Evolutionary conservation across 2,888 invertebrate genomes (phyloP), one percentile per base, ranked within the genome.

Genomic region (Eupeodes latifasciatus): DNA sequence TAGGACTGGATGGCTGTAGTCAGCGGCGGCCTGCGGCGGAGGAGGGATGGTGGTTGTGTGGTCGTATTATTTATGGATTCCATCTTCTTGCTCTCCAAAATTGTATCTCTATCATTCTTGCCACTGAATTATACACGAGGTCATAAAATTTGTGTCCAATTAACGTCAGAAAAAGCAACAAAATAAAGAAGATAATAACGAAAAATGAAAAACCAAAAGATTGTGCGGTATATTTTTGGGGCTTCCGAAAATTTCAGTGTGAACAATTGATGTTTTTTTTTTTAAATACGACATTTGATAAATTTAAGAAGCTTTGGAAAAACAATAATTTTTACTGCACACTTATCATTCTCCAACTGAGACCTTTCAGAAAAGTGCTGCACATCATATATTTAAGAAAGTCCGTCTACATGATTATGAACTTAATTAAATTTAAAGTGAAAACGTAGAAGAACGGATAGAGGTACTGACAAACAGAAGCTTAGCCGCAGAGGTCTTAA

Each of bases 141-240:
- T 88, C 88, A 71, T 88, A 88, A 88, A 85, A 88, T 88, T 81
- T 88, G 81, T 85, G 85, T 88, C 85, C 88, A 88, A 88, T 88
- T 88, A 88, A 88, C 81, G 85, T 85, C 88, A 88, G 53, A 36
- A 62, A 66, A 71, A 55, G 55, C 72, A 47, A 36, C 4, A n/a
- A 19, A 19, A 53, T 59, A 14, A 27, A 27, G 27, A 27, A 27
- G 27, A 47, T 51, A 61, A 59, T 53, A 44, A 10, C 6, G 0
- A 36, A 59, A 59, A 49, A n/a, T 34, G 34, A 57, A 40, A 14
- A 40, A 78, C 51, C 12, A 27, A 57, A 78, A 19, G 53, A 57
- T 44, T 16, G 51, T 16, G 40, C 36, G 10, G 51, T 51, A 53
- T 1, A 34, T 53, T 51, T 36, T 34, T 4, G 66, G 6, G 49